phyloP scores from a whole-genome alignment of 2,888 invertebrate species.

The Caenorhabditis panamensis region DNA sequence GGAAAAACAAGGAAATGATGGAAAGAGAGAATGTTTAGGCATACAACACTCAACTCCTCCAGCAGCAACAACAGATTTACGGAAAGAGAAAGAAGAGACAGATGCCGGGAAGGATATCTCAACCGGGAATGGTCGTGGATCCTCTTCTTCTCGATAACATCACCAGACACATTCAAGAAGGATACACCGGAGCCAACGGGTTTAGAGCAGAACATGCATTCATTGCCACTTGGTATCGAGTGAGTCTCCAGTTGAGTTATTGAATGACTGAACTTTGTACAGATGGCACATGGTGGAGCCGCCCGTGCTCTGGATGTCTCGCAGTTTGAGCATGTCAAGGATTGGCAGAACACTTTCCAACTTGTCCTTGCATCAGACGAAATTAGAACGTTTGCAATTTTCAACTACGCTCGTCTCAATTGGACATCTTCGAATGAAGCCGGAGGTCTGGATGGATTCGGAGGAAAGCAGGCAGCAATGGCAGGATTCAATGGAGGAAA shows the following conservation, averaged over 20 bases:
- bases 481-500: slow-evolving; percentile 97
- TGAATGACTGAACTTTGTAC: slow-evolving; percentile 61
- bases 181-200: slow-evolving; percentile 74
- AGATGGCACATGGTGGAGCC: slow-evolving; percentile 78
- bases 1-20: not conserved
- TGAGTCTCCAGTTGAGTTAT: slow-evolving; percentile 43
- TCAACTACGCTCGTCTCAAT: slow-evolving; percentile 92
- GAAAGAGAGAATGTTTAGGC: slow-evolving; percentile 19
- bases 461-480: slow-evolving; percentile 77
- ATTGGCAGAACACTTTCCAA: slow-evolving; percentile 93
- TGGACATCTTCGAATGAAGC: slow-evolving; percentile 95
- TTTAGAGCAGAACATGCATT: slow-evolving; percentile 77
- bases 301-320: slow-evolving; percentile 76
- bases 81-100: slow-evolving; percentile 70
- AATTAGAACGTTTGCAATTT: slow-evolving; percentile 91
- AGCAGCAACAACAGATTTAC: slow-evolving; percentile 50
- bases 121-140: slow-evolving; percentile 77
- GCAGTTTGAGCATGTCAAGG: slow-evolving; percentile 76
- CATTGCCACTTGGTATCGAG: slow-evolving; percentile 77
- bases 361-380: slow-evolving; percentile 93
- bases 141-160: slow-evolving; percentile 75
- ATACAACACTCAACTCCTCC: slow-evolving; percentile 40
- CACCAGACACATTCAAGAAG: slow-evolving; percentile 73
- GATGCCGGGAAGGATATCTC: slow-evolving; percentile 73
- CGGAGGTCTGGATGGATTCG: slow-evolving; percentile 83